Percentiles rank a stretch among this genome's conserved stretches.
Evolutionary conservation across 1,140 invertebrate species (phyloP).

Genomic region (Lordiphosa collinella): DNA sequence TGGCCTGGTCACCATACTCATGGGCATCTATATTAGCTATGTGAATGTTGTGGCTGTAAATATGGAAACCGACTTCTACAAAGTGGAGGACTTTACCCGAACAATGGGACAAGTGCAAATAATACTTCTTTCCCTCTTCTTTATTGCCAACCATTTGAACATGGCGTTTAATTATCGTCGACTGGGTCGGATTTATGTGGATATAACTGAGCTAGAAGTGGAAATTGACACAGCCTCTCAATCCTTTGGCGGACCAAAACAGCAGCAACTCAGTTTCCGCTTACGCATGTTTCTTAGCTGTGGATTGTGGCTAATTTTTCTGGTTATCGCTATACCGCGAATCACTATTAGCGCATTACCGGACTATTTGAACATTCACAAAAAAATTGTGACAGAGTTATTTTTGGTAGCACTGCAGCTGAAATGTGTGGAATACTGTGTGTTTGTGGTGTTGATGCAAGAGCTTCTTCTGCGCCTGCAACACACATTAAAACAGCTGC

Average conservation of each 20-base stretch:
- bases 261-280: constrained; percentile 2
- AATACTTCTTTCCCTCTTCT: not conserved
- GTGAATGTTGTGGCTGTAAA: constrained; percentile 13
- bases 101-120: constrained; percentile 39
- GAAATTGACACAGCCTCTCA: constrained; percentile 14
- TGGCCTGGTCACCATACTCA: not conserved
- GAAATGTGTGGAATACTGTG: constrained; percentile 27
- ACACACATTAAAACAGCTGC: constrained; percentile 18
- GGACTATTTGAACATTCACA: too few species aligned
- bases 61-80: constrained; percentile 6
- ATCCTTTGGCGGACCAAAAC: constrained; percentile 21
- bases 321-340: not conserved
- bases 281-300: constrained; percentile 1
- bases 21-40: constrained; percentile 1
- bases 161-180: constrained; percentile 24
- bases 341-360: too few species aligned
- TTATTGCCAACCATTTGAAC: constrained; percentile 13
- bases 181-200: constrained; percentile 14
- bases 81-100: constrained; percentile 37
- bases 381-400: too few species aligned
- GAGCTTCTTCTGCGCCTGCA: constrained; percentile 38
- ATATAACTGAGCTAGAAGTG: constrained; percentile 14
- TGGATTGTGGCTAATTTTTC: constrained; percentile 11
- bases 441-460: constrained; percentile 35
- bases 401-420: too few species aligned